Base-by-base conservation (phyloP, 1,140 invertebrate species). In the Drosophila trapezifrons region DNA sequence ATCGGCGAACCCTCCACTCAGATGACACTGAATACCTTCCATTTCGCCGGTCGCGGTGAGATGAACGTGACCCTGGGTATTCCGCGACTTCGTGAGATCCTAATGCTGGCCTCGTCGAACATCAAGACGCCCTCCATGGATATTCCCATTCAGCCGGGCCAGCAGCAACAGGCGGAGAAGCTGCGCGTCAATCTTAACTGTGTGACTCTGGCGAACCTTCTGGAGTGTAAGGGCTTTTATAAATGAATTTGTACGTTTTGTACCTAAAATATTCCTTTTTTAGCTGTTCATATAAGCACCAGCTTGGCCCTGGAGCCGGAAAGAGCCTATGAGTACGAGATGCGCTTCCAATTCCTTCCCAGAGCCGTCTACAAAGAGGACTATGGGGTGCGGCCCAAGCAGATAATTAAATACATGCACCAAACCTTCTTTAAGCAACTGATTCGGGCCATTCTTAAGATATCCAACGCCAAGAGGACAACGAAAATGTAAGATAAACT, bases 51-150 rank as follows among this genome's bases (percentile, higher is more conserved):
- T 92, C 95, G 98, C 93, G 98, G 98, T 94, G 99, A 99, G 93
- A 99, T 99, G 98, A 99, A 99, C 92, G 98, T 99, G 0, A 99
- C 99, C 0, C 93, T 99, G 1, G 98, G 97, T 94, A 99, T 99
- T 78, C 99, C 98, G 1, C 94, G 99, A 80, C 93, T 99, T 2
- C 93, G 98, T 86, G 99, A 99, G 94, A 98, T 99, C 73, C 93
- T 99, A 0, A 99, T 99, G 98, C 96, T 97, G 76, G 98, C 98
- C 1, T 97, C 97, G 1, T 95, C 95, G 13, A 96, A 96, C 47
- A 97, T 99, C 15, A 98, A 98, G 92, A 99, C 99, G 15, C 99
- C 99, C 0, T 96, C 95, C 42, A 98, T 99, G 97, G 97, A 99
- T 87, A 96, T 99, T 75, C 98, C 98, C 1, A 96, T 99, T 40